These are phyloP conservation scores for Alethe diademata DNA, from an alignment of 2,113 vertebrate genomes.

Conservation along the genomic window DNA sequence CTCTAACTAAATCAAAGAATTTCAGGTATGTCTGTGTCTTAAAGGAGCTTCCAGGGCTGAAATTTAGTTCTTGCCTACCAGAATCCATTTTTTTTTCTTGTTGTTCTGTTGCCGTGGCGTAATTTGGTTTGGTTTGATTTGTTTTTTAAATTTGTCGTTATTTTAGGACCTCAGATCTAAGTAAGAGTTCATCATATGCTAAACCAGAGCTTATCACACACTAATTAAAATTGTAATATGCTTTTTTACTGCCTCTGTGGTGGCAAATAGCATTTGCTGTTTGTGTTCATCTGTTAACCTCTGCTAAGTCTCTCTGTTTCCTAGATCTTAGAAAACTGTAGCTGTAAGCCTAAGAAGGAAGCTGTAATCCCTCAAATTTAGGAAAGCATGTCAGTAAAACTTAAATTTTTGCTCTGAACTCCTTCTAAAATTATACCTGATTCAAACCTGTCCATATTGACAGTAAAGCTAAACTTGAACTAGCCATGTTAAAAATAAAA, in stretches of 20 bases:
- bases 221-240: neutral
- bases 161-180: neutral
- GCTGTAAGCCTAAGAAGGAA: neutral
- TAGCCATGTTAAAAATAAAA: neutral
- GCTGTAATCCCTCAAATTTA: neutral
- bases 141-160: neutral
- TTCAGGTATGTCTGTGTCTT: neutral
- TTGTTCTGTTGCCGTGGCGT: neutral
- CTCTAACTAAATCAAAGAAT: neutral
- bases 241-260: neutral
- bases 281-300: neutral
- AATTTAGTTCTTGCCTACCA: neutral
- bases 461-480: neutral
- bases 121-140: neutral
- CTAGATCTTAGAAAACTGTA: neutral
- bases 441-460: neutral
- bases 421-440: neutral
- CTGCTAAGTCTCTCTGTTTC: neutral
- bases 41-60: neutral
- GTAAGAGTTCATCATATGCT: neutral
- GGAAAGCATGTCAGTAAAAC: neutral
- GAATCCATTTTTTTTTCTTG: too few species aligned
- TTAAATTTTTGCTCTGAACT: neutral
- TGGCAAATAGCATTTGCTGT: accelerated
- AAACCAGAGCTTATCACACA: neutral